A percentile compares a stretch with the other conserved stretches of the same genome.
phyloP scores from a whole-genome alignment of 1,140 invertebrate species.

The Bombus affinis region DNA sequence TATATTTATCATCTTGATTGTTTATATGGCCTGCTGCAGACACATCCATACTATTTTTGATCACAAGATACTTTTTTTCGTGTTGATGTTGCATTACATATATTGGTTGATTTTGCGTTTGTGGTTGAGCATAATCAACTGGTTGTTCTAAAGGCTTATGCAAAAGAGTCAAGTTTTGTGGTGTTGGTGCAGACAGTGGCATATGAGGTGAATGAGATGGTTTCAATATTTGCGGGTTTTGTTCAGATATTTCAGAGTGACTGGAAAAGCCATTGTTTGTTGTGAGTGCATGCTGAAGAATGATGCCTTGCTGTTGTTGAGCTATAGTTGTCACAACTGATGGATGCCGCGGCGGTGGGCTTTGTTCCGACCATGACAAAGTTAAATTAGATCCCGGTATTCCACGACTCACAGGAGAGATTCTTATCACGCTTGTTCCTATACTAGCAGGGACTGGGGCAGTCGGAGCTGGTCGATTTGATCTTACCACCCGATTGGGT shows the following conservation, averaged over 20 bases:
- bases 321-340: slow-evolving; percentile 78
- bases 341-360: slow-evolving; percentile 75
- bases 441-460: slow-evolving; percentile 78
- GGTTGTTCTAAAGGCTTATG: slow-evolving; percentile 76
- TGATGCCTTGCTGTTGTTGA: slow-evolving; percentile 78
- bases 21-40: slow-evolving; percentile 67
- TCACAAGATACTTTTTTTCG: slow-evolving; percentile 79
- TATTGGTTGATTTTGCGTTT: slow-evolving; percentile 66
- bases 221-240: slow-evolving; percentile 74
- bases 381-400: slow-evolving; percentile 71
- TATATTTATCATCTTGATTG: slow-evolving; percentile 77
- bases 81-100: slow-evolving; percentile 73
- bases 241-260: slow-evolving; percentile 71
- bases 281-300: slow-evolving; percentile 76
- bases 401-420: slow-evolving; percentile 85
- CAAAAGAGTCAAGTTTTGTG: slow-evolving; percentile 74
- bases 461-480: slow-evolving; percentile 75
- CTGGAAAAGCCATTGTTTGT: slow-evolving; percentile 72
- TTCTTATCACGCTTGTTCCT: slow-evolving; percentile 90
- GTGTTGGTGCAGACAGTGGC: slow-evolving; percentile 66
- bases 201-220: slow-evolving; percentile 77
- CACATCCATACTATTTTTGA: slow-evolving; percentile 78
- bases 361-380: slow-evolving; percentile 79
- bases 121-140: slow-evolving; percentile 78
- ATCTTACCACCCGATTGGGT: slow-evolving; percentile 78